Conservation (phyloP, 2,797 vertebrate species). For the Sebastes itinus region DNA sequence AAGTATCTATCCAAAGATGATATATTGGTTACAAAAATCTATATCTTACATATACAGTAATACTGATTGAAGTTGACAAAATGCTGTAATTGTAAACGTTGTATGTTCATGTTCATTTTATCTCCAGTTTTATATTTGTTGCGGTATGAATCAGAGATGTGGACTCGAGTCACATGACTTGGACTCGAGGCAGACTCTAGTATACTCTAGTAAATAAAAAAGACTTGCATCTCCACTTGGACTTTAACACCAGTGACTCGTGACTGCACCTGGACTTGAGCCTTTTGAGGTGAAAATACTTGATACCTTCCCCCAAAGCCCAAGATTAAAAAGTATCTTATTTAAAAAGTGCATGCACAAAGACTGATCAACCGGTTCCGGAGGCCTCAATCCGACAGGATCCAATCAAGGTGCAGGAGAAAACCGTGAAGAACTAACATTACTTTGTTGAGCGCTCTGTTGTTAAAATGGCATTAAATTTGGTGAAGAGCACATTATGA, state of each 20-base stretch:
- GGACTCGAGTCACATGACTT: neutral
- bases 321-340: too few species aligned
- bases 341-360: neutral
- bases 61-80: neutral
- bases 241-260: too few species aligned
- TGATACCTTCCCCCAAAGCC: neutral
- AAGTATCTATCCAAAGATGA: neutral
- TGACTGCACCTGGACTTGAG: neutral
- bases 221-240: too few species aligned
- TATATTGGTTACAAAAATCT: neutral
- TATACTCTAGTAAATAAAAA: too few species aligned
- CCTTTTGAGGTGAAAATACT: neutral
- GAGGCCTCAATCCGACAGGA: neutral
- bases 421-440: neutral
- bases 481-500: neutral
- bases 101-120: neutral
- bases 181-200: neutral
- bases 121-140: neutral
- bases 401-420: neutral
- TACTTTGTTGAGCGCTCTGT: neutral
- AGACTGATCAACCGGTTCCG: neutral
- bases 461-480: too few species aligned
- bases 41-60: neutral
- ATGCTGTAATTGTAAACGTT: neutral
- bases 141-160: neutral